Conservation (phyloP, 2,113 vertebrate genomes). For the Perccottus glenii region DNA sequence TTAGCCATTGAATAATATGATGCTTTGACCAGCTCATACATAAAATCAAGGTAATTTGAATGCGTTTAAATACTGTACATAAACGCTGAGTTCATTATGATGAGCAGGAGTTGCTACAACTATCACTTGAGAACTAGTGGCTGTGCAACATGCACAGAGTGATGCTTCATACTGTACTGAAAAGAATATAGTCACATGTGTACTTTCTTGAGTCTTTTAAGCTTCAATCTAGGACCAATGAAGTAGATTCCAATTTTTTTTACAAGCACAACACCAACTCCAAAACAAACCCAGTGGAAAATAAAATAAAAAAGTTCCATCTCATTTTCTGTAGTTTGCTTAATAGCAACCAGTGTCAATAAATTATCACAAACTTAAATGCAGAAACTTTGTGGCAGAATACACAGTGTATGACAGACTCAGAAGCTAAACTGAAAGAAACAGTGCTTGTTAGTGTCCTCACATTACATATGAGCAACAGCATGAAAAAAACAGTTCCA, state of each 20-base stretch:
- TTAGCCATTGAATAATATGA: background rate
- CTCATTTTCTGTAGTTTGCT: too few species aligned
- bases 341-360: background rate
- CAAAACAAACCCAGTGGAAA: too few species aligned
- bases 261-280: too few species aligned
- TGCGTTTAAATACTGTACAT: conserved; percentile 14
- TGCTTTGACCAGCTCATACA: background rate
- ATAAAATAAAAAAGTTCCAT: too few species aligned
- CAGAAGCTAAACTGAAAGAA: background rate
- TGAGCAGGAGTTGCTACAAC: conserved; percentile 44
- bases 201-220: too few species aligned
- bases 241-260: too few species aligned
- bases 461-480: background rate
- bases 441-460: background rate
- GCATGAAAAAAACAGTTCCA: too few species aligned
- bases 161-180: too few species aligned
- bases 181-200: too few species aligned
- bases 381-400: background rate
- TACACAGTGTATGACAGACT: background rate
- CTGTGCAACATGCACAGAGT: too few species aligned
- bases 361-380: background rate
- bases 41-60: conserved; percentile 3
- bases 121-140: background rate
- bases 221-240: too few species aligned
- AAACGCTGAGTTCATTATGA: conserved; percentile 3